Evolutionary conservation across 2,888 invertebrate species (phyloP), one percentile per base, ranked within the genome.

Genomic region (Anthophora plumipes): DNA sequence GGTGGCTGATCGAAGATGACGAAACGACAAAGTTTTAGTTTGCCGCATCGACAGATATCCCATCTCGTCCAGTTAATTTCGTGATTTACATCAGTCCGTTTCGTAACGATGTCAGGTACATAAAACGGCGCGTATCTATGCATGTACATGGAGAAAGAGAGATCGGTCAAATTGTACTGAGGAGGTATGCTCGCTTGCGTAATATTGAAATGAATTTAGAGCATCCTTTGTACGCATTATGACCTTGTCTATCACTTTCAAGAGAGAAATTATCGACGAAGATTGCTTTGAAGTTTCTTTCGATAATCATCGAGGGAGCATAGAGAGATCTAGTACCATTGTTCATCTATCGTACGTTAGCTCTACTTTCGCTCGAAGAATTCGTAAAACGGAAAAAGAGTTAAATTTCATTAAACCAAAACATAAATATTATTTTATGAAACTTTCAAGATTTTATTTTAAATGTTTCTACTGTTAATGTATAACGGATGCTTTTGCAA

Each of bases 181-280:
- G 50, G 68, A 43, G 50, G 50, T 50, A 41, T 54, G 14, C 11
- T 78, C 76, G 41, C 69, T 78, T 78, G 41, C 69, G 22, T 20
- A 78, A 78, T 12, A 12, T 63, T 25, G 25, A 20, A 52, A 54
- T 14, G 57, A 78, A 69, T 76, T 78, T 59, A 76, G 76, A 69
- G 63, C 76, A 78, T 76, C 52, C 69, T 69, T 76, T 64, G 64
- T 63, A 12, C 12, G 20, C 11, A n/a, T 63, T 41, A 41, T n/a
- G 68, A 69, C 69, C 76, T 78, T 78, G 76, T 78, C 48, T 37
- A 76, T 78, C 69, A 76, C 55, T 25, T 25, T 48, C 22, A 17
- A 37, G 20, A 39, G 43, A n/a, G n/a, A 66, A 60, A 72, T 61
- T 25, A 54, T 43, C 43, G 20, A 50, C 17, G 4, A 22, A 59